phyloP scores from a whole-genome alignment of 2,888 invertebrate genomes.

The Diloba caeruleocephala region DNA sequence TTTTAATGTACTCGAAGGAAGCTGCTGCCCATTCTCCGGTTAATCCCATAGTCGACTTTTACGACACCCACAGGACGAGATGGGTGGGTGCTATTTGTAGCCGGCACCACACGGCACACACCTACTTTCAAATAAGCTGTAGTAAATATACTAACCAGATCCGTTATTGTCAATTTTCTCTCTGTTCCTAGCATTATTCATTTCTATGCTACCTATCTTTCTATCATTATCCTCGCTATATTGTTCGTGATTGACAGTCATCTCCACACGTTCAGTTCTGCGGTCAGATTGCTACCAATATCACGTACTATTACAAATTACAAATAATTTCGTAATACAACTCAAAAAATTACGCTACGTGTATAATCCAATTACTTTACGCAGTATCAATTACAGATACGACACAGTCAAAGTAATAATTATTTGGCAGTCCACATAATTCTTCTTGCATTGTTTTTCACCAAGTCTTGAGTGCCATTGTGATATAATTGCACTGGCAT shows the following conservation, averaged over 20 bases:
- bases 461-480: conserved; percentile 18
- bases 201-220: neutral
- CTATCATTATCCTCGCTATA: neutral
- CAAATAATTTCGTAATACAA: conserved; percentile 9
- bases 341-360: conserved; percentile 29
- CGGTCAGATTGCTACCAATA: conserved; percentile 1
- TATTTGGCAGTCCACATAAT: conserved; percentile 24
- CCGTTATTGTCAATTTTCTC: no score
- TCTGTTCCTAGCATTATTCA: no score
- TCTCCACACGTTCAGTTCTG: neutral
- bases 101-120: no score
- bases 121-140: no score
- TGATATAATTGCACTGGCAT: conserved; percentile 38
- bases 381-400: conserved; percentile 39
- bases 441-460: conserved; percentile 31
- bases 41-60: no score
- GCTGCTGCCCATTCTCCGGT: no score
- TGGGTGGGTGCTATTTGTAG: no score
- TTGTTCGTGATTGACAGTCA: no score
- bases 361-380: conserved; percentile 42
- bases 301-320: conserved; percentile 26
- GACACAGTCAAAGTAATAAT: conserved; percentile 33
- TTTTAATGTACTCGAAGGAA: no score
- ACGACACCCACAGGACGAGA: no score
- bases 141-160: no score